These are phyloP conservation scores for Tapirus indicus DNA, from an alignment of 2,797 vertebrate genomes.

Conservation along the genomic window DNA sequence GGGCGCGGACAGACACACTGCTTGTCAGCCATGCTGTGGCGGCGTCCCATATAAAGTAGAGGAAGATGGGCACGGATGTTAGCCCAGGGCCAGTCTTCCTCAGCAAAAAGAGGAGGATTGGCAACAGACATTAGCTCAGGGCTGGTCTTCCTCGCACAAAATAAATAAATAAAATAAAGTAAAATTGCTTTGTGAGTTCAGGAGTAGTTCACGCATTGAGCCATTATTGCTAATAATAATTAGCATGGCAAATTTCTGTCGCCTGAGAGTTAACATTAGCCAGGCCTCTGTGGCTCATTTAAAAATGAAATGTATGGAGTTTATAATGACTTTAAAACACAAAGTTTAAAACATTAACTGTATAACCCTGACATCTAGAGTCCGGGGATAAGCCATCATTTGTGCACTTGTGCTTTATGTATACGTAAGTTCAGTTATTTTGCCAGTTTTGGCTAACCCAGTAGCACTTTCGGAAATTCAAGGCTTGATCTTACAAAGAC, in stretches of 20 bases:
- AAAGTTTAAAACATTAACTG: neutral
- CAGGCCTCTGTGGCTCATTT: neutral
- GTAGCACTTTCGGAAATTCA: neutral
- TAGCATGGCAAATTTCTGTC: neutral
- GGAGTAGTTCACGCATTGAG: neutral
- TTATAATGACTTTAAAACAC: neutral
- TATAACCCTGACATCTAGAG: neutral
- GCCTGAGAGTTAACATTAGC: neutral
- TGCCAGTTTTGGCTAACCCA: neutral
- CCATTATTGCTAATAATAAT: neutral
- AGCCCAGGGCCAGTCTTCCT: no score
- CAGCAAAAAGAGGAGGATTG: no score
- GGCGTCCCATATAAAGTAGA: no score
- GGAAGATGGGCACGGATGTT: no score
- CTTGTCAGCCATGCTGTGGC: no score
- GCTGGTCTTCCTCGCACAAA: no score
- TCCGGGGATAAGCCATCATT: neutral
- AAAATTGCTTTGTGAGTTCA: neutral
- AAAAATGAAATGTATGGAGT: neutral
- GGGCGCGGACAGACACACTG: no score
- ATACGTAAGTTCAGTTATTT: neutral
- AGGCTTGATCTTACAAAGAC: neutral
- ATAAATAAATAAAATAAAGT: no score
- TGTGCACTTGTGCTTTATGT: neutral
- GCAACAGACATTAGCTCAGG: no score